Base-by-base conservation (phyloP, 92 coral and sea anemone species). In the Heteractis magnifica region DNA sequence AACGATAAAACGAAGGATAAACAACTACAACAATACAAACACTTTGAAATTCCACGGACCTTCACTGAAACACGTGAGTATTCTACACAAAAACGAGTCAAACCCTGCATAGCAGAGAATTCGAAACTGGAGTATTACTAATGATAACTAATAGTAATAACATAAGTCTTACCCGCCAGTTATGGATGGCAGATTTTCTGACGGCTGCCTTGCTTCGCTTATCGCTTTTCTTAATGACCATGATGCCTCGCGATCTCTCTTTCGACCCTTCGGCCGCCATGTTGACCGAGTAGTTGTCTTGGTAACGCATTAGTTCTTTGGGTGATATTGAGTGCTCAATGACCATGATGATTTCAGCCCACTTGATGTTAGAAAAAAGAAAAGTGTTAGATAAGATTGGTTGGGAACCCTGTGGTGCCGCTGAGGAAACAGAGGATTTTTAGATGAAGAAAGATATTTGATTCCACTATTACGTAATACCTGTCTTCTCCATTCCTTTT, bases 401-500 rank as follows among this genome's bases (percentile, higher is more conserved):
- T 75, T 53, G 58, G 79, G 79, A 2, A 50, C 60, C 79, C 79
- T 50, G 56, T 50, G 60, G 79, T 75, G 56, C 51, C 7, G 52
- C 52, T 12, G 8, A 44, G 9, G 21, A 18, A 80, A 56, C 4
- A 71, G 76, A 9, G 34, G 34, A 26, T 26, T 26, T 26, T 26
- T 26, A 26, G 5, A 13, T 18, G 62, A 52, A 50, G 60, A 16
- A 75, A 52, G 8, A 18, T 18, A 16, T 20, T n/a, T 62, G 7
- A 55, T 13, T 8, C 21, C 15, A 12, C 50, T 15, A 34, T 34
- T 0, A 34, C 21, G 52, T 9, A 34, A 26, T 87, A 93, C 97
- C 97, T 93, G 97, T 80, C 92, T 75, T 89, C 97, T 84, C 97
- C 97, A 93, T 80, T 93, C 97, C 79, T 93, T 93, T 65, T 91